Evolutionary conservation across 2,888 invertebrate species (phyloP).

Genomic region (Nemoura dubitans): DNA sequence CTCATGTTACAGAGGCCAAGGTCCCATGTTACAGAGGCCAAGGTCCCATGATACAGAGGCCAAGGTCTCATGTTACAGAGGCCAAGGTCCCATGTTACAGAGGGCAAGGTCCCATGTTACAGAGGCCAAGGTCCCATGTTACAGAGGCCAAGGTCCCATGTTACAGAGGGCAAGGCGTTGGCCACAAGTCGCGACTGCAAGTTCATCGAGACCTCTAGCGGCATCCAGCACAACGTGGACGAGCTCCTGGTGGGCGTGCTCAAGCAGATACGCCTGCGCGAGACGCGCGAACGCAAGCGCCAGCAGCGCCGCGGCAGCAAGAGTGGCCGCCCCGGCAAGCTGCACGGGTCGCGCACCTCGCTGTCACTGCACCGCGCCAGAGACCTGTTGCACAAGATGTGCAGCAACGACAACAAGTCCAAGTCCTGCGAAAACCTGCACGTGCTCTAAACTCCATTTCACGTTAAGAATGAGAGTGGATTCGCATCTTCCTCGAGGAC

Average conservation of each 20-base stretch:
- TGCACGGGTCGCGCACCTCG: slow-evolving; percentile 83
- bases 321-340: slow-evolving; percentile 60
- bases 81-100: too few species aligned
- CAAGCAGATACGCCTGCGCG: slow-evolving; percentile 80
- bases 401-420: slow-evolving; percentile 87
- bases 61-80: too few species aligned
- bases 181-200: slow-evolving; percentile 95
- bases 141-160: too few species aligned
- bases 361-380: slow-evolving; percentile 82
- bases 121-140: too few species aligned
- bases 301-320: slow-evolving; percentile 61
- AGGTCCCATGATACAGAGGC: too few species aligned
- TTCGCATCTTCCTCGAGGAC: not conserved
- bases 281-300: slow-evolving; percentile 77
- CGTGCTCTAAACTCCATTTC: slow-evolving; percentile 70
- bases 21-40: too few species aligned
- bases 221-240: slow-evolving; percentile 97
- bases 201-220: slow-evolving; percentile 96
- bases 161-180: slow-evolving; percentile 88
- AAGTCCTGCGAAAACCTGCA: slow-evolving; percentile 93
- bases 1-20: too few species aligned
- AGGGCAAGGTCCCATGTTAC: too few species aligned
- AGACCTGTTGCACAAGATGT: slow-evolving; percentile 85
- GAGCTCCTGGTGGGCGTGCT: slow-evolving; percentile 93
- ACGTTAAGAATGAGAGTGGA: too few species aligned